These are phyloP conservation scores for Ectropis crepuscularia DNA, from an alignment of 2,888 invertebrate genomes.

Conservation along the genomic window DNA sequence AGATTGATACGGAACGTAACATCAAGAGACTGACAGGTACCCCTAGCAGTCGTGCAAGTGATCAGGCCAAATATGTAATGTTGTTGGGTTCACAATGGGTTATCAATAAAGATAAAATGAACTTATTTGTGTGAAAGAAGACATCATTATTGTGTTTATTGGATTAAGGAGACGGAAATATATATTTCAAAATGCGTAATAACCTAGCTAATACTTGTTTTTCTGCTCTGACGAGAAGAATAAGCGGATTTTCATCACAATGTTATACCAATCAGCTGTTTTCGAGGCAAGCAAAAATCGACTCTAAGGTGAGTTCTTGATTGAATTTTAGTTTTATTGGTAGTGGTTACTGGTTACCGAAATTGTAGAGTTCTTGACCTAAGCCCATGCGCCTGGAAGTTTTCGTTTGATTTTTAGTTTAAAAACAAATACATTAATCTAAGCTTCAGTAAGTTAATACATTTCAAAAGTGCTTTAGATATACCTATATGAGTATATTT, in stretches of 20 bases:
- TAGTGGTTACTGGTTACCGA: too few relatives aligned
- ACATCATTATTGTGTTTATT: conserved; percentile 49
- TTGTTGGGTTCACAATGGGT: conserved; percentile 74
- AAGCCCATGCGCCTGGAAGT: not conserved
- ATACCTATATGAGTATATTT: too few relatives aligned
- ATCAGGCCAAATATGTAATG: not conserved
- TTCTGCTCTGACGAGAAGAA: conserved; percentile 51
- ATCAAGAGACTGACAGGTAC: not conserved
- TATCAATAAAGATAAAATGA: conserved; percentile 70
- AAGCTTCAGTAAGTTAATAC: too few relatives aligned
- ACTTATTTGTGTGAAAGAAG: conserved; percentile 54
- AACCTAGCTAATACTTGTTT: conserved; percentile 58
- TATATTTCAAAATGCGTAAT: conserved; percentile 62
- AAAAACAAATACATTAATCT: not conserved
- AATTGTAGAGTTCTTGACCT: not conserved
- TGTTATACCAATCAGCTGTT: conserved; percentile 43
- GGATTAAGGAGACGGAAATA: conserved; percentile 39
- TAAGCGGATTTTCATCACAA: conserved; percentile 47
- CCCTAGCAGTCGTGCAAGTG: not conserved
- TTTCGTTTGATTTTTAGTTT: not conserved
- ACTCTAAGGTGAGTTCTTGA: conserved; percentile 62
- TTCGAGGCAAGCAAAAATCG: conserved; percentile 58
- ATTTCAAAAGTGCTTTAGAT: too few relatives aligned
- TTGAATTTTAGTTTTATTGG: not conserved
- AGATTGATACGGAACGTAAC: conserved; percentile 46